Conservation (phyloP, 2,113 vertebrate genomes). For the Saccopteryx leptura region DNA sequence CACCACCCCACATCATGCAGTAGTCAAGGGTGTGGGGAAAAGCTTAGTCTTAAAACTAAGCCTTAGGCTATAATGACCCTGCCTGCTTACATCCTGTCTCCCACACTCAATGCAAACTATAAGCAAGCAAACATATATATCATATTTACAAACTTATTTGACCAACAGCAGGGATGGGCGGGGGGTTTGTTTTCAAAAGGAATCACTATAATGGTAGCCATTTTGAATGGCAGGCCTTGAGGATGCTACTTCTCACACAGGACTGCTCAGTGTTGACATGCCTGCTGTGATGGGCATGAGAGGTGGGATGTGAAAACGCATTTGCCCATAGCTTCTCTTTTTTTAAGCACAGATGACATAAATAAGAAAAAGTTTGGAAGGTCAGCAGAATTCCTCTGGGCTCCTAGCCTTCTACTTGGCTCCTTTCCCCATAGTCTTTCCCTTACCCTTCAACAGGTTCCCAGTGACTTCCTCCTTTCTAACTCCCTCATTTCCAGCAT, state of each 20-base stretch:
- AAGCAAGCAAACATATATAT: too few relatives aligned
- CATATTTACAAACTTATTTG: too few relatives aligned
- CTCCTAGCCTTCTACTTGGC: not conserved
- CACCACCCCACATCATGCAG: too few relatives aligned
- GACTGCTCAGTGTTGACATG: not conserved
- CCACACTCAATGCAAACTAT: too few relatives aligned
- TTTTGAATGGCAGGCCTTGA: not conserved
- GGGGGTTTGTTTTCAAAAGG: not conserved
- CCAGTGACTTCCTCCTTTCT: not conserved
- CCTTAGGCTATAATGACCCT: too few relatives aligned
- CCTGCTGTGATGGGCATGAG: not conserved
- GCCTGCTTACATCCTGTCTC: too few relatives aligned
- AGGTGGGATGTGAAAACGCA: conserved; percentile 12
- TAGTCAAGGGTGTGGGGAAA: too few relatives aligned
- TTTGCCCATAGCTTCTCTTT: conserved; percentile 22
- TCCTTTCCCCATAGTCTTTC: not conserved
- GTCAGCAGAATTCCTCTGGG: conserved; percentile 10
- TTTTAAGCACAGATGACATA: conserved; percentile 22
- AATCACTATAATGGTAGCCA: not conserved
- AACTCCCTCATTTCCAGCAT: not conserved
- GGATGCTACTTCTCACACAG: not conserved
- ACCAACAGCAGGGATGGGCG: too few relatives aligned
- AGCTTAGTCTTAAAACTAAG: too few relatives aligned
- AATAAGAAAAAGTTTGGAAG: conserved; percentile 25
- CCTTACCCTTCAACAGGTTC: not conserved